A percentile compares a stretch with the other conserved stretches of the same genome.
These are phyloP conservation scores for Rhegmatorhina hoffmannsi DNA, from an alignment of 2,113 vertebrate species.

Conservation along the genomic window DNA sequence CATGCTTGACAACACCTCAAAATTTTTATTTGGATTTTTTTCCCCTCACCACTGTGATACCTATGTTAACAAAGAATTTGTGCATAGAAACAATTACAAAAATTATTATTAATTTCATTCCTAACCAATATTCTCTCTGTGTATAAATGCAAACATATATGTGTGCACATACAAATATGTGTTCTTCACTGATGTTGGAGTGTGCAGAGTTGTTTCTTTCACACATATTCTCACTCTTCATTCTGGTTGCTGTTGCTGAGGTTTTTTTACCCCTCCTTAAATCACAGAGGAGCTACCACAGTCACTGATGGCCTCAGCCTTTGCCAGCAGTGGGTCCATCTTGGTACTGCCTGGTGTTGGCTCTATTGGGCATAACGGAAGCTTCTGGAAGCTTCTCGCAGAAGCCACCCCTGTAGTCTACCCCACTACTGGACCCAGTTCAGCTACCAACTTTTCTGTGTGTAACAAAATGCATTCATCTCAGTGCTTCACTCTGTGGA, in stretches of 20 bases:
- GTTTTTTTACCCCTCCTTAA: neutral
- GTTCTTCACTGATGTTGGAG: neutral
- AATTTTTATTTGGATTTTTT: neutral
- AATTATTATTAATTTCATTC: neutral
- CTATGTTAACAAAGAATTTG: neutral
- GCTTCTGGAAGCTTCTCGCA: neutral
- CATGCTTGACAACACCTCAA: neutral
- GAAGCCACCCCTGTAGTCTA: neutral
- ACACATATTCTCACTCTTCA: neutral
- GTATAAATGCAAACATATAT: neutral
- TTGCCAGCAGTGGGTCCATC: neutral
- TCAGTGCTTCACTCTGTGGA: neutral
- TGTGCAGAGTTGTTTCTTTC: neutral
- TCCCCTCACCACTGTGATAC: neutral
- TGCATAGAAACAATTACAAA: neutral
- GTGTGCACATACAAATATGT: neutral
- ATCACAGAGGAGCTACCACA: no score
- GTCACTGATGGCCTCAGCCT: no score
- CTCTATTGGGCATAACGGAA: neutral
- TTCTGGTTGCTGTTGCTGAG: neutral
- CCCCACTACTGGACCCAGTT: neutral
- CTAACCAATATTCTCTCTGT: neutral
- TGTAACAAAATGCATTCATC: neutral
- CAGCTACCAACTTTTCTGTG: neutral
- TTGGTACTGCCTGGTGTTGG: neutral